Evolutionary conservation across 1,140 invertebrate genomes (phyloP).

Genomic region (Aphelenchoides fujianensis): DNA sequence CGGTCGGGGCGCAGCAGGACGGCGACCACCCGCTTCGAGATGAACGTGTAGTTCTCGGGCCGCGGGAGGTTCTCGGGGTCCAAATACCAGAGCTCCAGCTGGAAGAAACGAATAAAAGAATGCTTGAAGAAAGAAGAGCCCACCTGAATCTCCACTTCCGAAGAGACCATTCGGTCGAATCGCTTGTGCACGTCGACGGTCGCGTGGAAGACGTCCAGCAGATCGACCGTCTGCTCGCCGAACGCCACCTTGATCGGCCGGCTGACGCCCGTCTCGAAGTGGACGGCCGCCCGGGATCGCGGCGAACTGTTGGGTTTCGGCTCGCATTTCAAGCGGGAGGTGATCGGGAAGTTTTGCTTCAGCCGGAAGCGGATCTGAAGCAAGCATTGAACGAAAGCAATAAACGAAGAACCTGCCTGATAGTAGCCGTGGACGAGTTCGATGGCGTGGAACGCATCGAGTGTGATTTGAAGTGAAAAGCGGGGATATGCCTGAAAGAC

Average conservation of each 20-base stretch:
- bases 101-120: no score
- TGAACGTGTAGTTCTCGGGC: slow-evolving; percentile 25
- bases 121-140: neutral
- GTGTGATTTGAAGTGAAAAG: slow-evolving; percentile 10
- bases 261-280: slow-evolving; percentile 15
- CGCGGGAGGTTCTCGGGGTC: slow-evolving; percentile 24
- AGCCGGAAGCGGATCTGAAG: slow-evolving; percentile 21
- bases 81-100: slow-evolving; percentile 33
- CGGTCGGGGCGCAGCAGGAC: slow-evolving; percentile 19
- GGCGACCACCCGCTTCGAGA: slow-evolving; percentile 26
- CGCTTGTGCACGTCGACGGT: slow-evolving; percentile 26
- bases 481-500: slow-evolving; percentile 22
- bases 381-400: neutral
- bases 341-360: slow-evolving; percentile 18
- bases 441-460: slow-evolving; percentile 20
- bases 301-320: slow-evolving; percentile 1
- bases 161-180: slow-evolving; percentile 22
- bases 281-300: neutral
- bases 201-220: slow-evolving; percentile 23
- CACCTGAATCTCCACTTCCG: slow-evolving; percentile 21
- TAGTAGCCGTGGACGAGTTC: slow-evolving; percentile 30
- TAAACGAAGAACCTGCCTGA: slow-evolving; percentile 13
- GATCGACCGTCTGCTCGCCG: slow-evolving; percentile 25
- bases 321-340: slow-evolving; percentile 12
- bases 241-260: slow-evolving; percentile 25